Evolutionary conservation across 2,113 vertebrate genomes (phyloP).

Genomic region (Sinocyclocheilus anshuiensis): DNA sequence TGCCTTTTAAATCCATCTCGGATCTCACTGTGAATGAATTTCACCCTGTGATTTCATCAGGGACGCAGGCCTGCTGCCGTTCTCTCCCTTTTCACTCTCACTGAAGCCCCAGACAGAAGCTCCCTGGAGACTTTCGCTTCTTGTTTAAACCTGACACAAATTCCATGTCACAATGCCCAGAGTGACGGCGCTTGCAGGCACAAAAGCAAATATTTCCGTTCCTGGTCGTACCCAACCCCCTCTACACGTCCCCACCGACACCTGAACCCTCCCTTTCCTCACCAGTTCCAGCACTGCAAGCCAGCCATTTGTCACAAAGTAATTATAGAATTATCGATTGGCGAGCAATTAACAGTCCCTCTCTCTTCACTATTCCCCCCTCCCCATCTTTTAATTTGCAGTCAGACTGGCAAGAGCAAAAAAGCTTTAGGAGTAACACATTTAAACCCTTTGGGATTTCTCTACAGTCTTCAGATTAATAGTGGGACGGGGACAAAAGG

Average conservation of each 20-base stretch:
- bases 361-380: slow-evolving; percentile 48
- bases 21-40: slow-evolving; percentile 24
- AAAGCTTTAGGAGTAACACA: slow-evolving; percentile 71
- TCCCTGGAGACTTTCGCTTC: slow-evolving; percentile 57
- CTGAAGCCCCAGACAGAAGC: slow-evolving; percentile 48
- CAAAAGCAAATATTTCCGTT: slow-evolving; percentile 84
- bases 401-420: slow-evolving; percentile 56
- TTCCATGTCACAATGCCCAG: slow-evolving; percentile 75
- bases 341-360: slow-evolving; percentile 78
- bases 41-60: slow-evolving; percentile 32
- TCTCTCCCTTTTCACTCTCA: slow-evolving; percentile 5
- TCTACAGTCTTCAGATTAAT: slow-evolving; percentile 77
- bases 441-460: slow-evolving; percentile 78
- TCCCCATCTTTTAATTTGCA: slow-evolving; percentile 78
- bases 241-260: slow-evolving; percentile 69
- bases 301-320: slow-evolving; percentile 84
- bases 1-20: not conserved
- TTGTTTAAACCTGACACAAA: slow-evolving; percentile 76
- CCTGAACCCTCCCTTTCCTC: slow-evolving; percentile 61
- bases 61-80: slow-evolving; percentile 24
- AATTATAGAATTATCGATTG: slow-evolving; percentile 85
- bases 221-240: slow-evolving; percentile 73
- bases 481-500: slow-evolving; percentile 72
- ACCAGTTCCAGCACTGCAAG: slow-evolving; percentile 69
- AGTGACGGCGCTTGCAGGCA: slow-evolving; percentile 73